A percentile compares a stretch with the other conserved stretches of the same genome.
phyloP scores from a whole-genome alignment of 92 coral and sea anemone species.

The Micromussa lordhowensis region DNA sequence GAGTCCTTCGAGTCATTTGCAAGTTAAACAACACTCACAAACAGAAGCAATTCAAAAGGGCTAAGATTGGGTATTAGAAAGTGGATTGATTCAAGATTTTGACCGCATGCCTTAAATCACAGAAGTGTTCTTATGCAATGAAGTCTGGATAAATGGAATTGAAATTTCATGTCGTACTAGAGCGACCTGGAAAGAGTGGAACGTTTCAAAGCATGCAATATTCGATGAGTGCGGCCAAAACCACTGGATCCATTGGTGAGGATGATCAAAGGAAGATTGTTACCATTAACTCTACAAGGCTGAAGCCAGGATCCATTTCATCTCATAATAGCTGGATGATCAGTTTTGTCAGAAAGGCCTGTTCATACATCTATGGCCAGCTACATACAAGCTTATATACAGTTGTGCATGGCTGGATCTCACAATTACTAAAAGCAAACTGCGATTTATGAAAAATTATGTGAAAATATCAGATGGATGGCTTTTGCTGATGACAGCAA shows the following conservation, averaged over 20 bases:
- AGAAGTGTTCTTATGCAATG: background rate
- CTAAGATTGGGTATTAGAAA: background rate
- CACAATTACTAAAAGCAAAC: background rate
- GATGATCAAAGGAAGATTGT: background rate
- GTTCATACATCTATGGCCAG: background rate
- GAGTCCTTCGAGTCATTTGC: conserved; percentile 93
- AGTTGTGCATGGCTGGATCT: background rate
- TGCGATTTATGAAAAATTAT: too few species aligned
- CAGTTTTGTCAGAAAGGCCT: too few species aligned
- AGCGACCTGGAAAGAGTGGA: too few species aligned
- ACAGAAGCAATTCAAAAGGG: conserved; percentile 82
- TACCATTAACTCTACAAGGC: background rate
- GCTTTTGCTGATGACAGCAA: too few species aligned
- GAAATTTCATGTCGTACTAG: too few species aligned
- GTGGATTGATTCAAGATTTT: background rate
- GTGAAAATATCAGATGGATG: too few species aligned
- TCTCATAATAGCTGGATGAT: background rate
- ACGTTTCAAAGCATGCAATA: too few species aligned
- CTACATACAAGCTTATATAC: background rate
- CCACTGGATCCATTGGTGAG: background rate
- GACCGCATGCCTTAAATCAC: background rate
- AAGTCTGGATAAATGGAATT: background rate
- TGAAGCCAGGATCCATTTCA: background rate
- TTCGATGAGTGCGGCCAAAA: too few species aligned
- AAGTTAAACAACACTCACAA: conserved; percentile 96